Evolutionary conservation across 53 echinoderm and acorn worm genomes (phyloP).

Genomic region (Antedon mediterranea): DNA sequence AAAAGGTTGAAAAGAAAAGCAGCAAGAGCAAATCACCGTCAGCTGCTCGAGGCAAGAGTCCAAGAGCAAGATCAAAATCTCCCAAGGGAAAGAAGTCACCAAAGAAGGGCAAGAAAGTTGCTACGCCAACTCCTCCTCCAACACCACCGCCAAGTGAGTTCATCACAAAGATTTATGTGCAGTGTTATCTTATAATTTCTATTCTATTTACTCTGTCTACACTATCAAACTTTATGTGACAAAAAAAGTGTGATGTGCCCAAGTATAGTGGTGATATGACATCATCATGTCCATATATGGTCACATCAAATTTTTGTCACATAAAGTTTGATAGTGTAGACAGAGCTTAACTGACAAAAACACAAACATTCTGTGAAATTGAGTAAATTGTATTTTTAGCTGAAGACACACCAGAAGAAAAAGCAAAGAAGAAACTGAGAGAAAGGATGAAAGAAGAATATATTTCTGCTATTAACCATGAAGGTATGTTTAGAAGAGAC

Average conservation of each 20-base stretch:
- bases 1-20: conserved; percentile 64
- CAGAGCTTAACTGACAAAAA: too few relatives aligned
- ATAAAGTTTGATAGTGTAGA: too few relatives aligned
- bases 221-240: too few relatives aligned
- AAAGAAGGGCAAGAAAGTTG: conserved; percentile 96
- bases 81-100: conserved; percentile 88
- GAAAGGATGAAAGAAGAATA: conserved; percentile 79
- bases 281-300: too few relatives aligned
- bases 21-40: conserved; percentile 80
- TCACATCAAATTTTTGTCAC: too few relatives aligned
- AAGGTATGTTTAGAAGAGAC: conserved; percentile 37
- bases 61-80: conserved; percentile 73
- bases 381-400: conserved; percentile 4
- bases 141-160: conserved; percentile 67
- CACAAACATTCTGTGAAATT: neutral
- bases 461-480: conserved; percentile 67
- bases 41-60: too few relatives aligned
- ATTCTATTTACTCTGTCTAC: too few relatives aligned
- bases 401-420: conserved; percentile 65
- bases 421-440: conserved; percentile 56
- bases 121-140: conserved; percentile 91
- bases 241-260: too few relatives aligned
- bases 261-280: too few relatives aligned
- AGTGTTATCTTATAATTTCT: neutral
- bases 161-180: neutral